phyloP scores from a whole-genome alignment of 2,888 invertebrate genomes.

The Platerodrilus igneus region DNA sequence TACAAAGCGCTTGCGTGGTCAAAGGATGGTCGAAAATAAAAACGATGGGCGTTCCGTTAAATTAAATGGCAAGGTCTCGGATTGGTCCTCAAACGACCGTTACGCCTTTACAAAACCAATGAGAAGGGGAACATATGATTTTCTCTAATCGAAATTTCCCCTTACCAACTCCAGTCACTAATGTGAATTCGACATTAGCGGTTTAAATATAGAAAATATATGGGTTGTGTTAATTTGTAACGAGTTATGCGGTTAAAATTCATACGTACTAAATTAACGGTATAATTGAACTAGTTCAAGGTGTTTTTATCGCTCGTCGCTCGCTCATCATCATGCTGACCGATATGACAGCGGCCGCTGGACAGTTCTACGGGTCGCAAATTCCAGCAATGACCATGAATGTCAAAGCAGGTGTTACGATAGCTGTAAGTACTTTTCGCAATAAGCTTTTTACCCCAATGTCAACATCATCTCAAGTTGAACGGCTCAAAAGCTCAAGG shows the following conservation, averaged over 20 bases:
- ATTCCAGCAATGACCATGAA: constrained; percentile 60
- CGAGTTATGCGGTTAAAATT: too few relatives aligned
- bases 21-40: constrained; percentile 31
- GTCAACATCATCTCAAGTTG: constrained; percentile 21
- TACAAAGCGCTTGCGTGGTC: constrained; percentile 34
- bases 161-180: constrained; percentile 47
- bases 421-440: constrained; percentile 12
- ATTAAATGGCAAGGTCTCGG: constrained; percentile 41
- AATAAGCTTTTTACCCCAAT: constrained; percentile 20
- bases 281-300: not conserved
- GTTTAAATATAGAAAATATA: constrained; percentile 30
- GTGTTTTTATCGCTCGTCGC: constrained; percentile 23
- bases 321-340: too few relatives aligned
- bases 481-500: constrained; percentile 18
- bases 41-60: constrained; percentile 38
- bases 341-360: constrained; percentile 58
- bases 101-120: constrained; percentile 21
- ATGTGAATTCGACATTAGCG: constrained; percentile 48
- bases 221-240: too few relatives aligned
- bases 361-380: constrained; percentile 57
- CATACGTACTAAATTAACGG: too few relatives aligned
- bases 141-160: constrained; percentile 36
- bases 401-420: constrained; percentile 47
- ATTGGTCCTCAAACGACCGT: constrained; percentile 33
- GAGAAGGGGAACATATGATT: constrained; percentile 48